Evolutionary conservation across 2,888 invertebrate species (phyloP), one percentile per base, ranked within the genome.

Genomic region (Anaspis maculata): DNA sequence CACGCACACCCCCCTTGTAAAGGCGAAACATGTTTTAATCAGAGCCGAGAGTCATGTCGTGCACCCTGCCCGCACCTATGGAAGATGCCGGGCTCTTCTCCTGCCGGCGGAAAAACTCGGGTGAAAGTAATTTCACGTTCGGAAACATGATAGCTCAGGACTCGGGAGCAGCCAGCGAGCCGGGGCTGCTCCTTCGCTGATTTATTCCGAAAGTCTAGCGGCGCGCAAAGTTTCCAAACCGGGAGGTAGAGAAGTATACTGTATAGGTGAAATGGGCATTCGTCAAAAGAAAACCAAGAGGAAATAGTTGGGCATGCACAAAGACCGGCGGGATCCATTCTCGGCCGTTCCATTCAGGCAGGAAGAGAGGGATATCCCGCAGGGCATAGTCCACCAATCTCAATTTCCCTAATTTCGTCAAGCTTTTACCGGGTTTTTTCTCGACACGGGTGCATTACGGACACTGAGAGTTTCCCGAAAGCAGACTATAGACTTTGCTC

Each of bases 331-430:
- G n/a, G 44, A 46, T 49, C 45, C 44, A 45, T 45, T 49, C 35
- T 39, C 41, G 39, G 27, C 34, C 40, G 36, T 44, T 46, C 41
- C 45, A 41, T 45, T 45, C 46, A 41, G 30, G 39, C 32, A 42
- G 41, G 37, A 33, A 38, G 34, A 39, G 32, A 41, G 35, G 30
- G 23, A 39, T 34, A 25, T 47, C 50, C 44, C 48, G 32, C 39
- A n/a, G 49, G 44, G 48, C 37, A 43, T 37, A 44, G 49, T 49
- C 51, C 49, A 51, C 49, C 51, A 51, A 51, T 51, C 51, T 51
- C 47, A 51, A 49, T 51, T 51, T 51, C 42, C 49, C 49, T 51
- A 51, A 51, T 51, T 51, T 49, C 45, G 46, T 49, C 48, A 48
- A 44, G 49, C 47, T 51, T 48, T 48, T 43, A 49, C 29, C 34